A percentile compares a stretch with the other conserved stretches of the same genome.
phyloP scores from a whole-genome alignment of 2,888 invertebrate genomes.

The Drepana falcataria region DNA sequence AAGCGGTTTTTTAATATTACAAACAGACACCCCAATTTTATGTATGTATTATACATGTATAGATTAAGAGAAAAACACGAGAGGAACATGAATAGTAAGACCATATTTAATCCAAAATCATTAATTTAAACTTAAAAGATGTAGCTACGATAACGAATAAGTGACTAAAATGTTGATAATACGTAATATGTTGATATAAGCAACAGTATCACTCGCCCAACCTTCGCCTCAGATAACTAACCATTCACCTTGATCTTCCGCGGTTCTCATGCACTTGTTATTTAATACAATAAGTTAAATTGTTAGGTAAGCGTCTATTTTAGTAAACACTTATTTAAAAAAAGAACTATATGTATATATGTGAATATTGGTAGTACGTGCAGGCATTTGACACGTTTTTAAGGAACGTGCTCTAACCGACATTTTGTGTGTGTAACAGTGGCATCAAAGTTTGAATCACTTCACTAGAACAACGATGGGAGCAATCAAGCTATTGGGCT shows the following conservation, averaged over 20 bases:
- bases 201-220: background rate
- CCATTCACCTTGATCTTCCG: slow-evolving; percentile 11
- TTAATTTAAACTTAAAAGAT: no score
- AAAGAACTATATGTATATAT: background rate
- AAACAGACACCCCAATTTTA: no score
- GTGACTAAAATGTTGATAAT: background rate
- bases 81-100: no score
- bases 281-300: slow-evolving; percentile 3
- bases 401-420: slow-evolving; percentile 11
- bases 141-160: no score
- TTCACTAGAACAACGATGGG: no score
- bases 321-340: background rate
- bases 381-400: slow-evolving; percentile 2
- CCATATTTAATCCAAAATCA: no score
- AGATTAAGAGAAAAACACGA: no score
- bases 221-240: slow-evolving; percentile 6
- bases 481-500: no score
- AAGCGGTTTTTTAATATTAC: no score
- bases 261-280: slow-evolving; percentile 9
- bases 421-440: slow-evolving; percentile 7
- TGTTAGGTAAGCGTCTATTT: slow-evolving; percentile 1
- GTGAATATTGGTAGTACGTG: background rate
- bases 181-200: background rate
- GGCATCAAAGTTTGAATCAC: no score
- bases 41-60: no score